Evolutionary conservation across 1,140 invertebrate genomes (phyloP).

Genomic region (Saccostrea glomerata): DNA sequence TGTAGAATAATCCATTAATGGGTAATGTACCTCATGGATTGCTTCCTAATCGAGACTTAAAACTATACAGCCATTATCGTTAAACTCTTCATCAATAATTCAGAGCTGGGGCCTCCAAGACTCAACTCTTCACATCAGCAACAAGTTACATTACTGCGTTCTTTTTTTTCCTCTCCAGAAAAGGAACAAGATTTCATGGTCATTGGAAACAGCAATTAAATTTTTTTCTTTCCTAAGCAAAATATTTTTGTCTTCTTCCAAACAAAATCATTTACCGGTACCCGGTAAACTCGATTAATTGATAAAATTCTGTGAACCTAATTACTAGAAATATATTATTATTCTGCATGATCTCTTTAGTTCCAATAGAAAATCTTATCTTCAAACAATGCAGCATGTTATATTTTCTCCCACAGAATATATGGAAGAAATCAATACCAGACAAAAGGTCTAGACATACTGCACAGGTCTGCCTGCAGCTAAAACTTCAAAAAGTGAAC

Average conservation of each 20-base stretch:
- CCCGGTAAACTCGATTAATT: neutral
- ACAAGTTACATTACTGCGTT: neutral
- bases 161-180: neutral
- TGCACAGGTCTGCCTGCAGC: slow-evolving; percentile 21
- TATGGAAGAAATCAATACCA: slow-evolving; percentile 1
- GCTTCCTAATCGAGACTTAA: neutral
- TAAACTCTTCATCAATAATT: slow-evolving; percentile 28
- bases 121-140: neutral
- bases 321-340: neutral
- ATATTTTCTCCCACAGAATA: neutral
- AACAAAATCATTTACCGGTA: neutral
- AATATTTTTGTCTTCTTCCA: neutral
- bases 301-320: neutral
- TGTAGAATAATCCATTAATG: slow-evolving; percentile 14
- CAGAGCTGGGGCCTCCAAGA: neutral
- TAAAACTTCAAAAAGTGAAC: neutral
- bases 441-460: slow-evolving; percentile 11
- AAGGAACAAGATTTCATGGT: neutral
- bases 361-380: neutral
- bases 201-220: neutral
- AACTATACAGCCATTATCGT: neutral
- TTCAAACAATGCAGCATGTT: slow-evolving; percentile 22
- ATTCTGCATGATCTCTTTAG: neutral
- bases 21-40: neutral
- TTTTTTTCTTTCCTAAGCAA: neutral